phyloP scores from a whole-genome alignment of 2,888 invertebrate genomes.

The Drosophila subsilvestris region DNA sequence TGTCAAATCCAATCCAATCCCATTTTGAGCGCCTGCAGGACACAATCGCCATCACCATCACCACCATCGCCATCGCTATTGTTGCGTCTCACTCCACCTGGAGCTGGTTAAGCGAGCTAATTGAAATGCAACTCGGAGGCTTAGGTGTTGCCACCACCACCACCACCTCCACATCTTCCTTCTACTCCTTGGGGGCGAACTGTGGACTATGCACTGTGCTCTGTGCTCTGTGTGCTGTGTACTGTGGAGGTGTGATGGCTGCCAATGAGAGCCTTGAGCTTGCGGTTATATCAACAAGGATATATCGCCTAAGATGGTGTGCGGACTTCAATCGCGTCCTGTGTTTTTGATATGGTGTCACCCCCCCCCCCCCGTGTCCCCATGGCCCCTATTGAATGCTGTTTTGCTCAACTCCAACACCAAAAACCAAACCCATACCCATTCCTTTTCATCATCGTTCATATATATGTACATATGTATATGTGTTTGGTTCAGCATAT shows the following conservation, averaged over 20 bases:
- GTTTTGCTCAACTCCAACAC: no score
- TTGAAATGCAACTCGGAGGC: slow-evolving; percentile 48
- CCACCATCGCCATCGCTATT: slow-evolving; percentile 22
- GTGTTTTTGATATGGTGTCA: slow-evolving; percentile 62
- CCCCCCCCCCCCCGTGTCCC: no score
- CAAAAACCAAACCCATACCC: no score
- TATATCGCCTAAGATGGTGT: slow-evolving; percentile 29
- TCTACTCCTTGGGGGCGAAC: slow-evolving; percentile 5
- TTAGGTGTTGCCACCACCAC: neutral
- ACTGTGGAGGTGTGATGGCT: slow-evolving; percentile 26
- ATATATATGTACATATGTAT: no score
- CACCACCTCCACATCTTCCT: no score
- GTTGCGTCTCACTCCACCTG: slow-evolving; percentile 2
- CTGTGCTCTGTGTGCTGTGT: slow-evolving; percentile 10
- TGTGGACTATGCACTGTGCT: slow-evolving; percentile 14
- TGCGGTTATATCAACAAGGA: slow-evolving; percentile 45
- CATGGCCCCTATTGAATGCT: no score
- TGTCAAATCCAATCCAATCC: neutral
- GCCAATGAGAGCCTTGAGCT: slow-evolving; percentile 40
- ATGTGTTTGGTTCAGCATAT: no score
- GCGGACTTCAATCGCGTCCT: slow-evolving; percentile 47
- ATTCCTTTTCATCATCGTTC: no score
- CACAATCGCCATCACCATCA: slow-evolving; percentile 60
- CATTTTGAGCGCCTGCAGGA: slow-evolving; percentile 10
- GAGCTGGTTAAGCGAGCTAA: slow-evolving; percentile 46